Percentiles rank a stretch among this genome's conserved stretches.
These are phyloP conservation scores for Aythya baeri DNA, from an alignment of 2,113 vertebrate species.

Conservation along the genomic window DNA sequence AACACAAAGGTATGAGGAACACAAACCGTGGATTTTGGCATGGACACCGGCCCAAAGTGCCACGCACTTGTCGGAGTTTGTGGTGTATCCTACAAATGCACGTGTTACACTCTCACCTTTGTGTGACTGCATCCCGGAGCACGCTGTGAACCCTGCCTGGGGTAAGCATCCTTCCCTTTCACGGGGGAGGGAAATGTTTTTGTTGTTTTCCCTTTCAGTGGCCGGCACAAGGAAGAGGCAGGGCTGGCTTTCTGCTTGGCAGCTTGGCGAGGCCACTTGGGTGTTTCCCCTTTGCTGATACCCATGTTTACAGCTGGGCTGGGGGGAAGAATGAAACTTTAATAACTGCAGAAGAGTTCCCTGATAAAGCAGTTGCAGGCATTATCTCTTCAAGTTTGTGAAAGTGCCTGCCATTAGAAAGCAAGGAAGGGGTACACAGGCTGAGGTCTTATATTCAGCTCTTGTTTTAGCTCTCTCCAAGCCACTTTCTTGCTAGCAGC, in stretches of 20 bases:
- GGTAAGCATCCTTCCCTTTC: background rate
- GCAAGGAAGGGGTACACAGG: background rate
- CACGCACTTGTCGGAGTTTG: background rate
- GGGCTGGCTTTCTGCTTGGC: background rate
- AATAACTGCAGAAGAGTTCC: background rate
- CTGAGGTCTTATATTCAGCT: background rate
- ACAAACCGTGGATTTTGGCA: background rate
- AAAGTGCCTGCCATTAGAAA: background rate
- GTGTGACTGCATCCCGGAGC: fast-evolving
- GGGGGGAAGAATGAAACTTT: background rate
- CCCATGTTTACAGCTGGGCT: too few species aligned
- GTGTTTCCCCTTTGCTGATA: background rate
- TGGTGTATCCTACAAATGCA: fast-evolving
- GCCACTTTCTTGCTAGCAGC: background rate
- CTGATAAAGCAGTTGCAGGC: background rate
- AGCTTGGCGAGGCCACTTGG: too few species aligned
- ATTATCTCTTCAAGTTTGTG: too few species aligned
- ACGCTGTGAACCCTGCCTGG: fast-evolving
- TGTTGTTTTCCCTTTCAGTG: background rate
- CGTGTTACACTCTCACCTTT: fast-evolving
- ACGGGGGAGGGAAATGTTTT: background rate
- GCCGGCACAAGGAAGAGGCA: background rate
- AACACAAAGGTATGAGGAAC: too few species aligned
- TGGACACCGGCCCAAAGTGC: too few species aligned
- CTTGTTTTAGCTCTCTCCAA: background rate